Base-by-base conservation (phyloP, 2,113 vertebrate species). In the Meleagris gallopavo region DNA sequence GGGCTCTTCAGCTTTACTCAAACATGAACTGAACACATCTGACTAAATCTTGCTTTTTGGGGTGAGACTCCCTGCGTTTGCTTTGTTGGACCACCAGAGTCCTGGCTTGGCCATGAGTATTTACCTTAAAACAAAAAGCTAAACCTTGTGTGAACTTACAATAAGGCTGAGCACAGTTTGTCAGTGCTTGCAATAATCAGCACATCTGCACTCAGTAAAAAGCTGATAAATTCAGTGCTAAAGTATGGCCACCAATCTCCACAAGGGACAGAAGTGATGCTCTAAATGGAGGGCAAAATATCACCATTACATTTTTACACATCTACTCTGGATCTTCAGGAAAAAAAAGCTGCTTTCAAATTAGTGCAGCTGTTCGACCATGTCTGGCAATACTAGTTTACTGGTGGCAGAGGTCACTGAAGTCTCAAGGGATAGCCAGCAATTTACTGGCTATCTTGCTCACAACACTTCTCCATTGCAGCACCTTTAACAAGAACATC, bases 361-460 rank as follows among this genome's bases (percentile, higher is more conserved):
- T 72, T 67, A 78, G 70, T 18, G 67, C 25, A 67, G 34, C 46
- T 88, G 75, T 80, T 80, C 64, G 69, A 76, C 57, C 6, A 5
- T 43, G 43, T 40, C 61, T 73, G 64, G 87, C 60, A 84, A 78
- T 78, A 13, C 55, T 55, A 78, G 71, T 77, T 62, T 78, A 88
- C 62, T 54, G 71, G 86, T 34, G 36, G 67, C 86, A 92, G 90
- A 92, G 71, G 71, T 94, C 90, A 93, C 52, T 91, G 75, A 67
- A 85, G 36, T 73, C 76, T 94, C 74, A 80, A 61, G 34, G 18
- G 34, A n/a, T n/a, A n/a, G n/a, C n/a, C 71, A 87, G 55, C 67
- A 77, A 89, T 95, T 94, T 88, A 85, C 73, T 91, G 86, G 36
- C 86, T 61, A 34, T 46, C 57, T 75, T 89, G 55, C 58, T 73